Evolutionary conservation across 1,140 invertebrate species (phyloP).

Genomic region (Solenopsis invicta): DNA sequence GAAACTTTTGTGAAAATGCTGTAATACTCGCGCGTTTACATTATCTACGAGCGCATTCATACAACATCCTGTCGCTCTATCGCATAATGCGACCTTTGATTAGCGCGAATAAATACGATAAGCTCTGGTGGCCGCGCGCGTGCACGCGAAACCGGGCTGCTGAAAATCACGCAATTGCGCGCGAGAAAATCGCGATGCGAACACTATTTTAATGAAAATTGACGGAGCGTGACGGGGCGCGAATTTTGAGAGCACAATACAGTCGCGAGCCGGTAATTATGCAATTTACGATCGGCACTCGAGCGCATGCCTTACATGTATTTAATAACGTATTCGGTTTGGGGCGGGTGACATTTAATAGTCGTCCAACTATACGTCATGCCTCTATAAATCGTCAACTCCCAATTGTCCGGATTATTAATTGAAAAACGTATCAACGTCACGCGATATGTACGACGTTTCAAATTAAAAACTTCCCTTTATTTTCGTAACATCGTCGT

Average conservation of each 20-base stretch:
- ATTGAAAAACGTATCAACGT: slow-evolving; percentile 7
- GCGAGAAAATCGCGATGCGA: slow-evolving; percentile 23
- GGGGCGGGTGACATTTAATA: slow-evolving; percentile 1
- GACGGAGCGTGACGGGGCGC: slow-evolving; percentile 41
- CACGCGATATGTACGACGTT: not conserved
- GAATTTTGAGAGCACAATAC: slow-evolving; percentile 44
- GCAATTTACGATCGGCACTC: slow-evolving; percentile 56
- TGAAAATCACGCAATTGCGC: slow-evolving; percentile 46
- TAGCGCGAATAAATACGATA: slow-evolving; percentile 49
- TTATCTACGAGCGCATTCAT: not conserved
- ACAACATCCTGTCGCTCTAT: not conserved
- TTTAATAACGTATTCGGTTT: slow-evolving; percentile 64
- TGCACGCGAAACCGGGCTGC: not conserved
- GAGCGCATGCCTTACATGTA: slow-evolving; percentile 31
- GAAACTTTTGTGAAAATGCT: not conserved
- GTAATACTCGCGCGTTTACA: not conserved
- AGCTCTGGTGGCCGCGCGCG: not conserved
- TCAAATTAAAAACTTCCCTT: slow-evolving; percentile 26
- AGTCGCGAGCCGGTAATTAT: slow-evolving; percentile 34
- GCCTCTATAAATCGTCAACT: not conserved
- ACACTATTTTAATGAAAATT: slow-evolving; percentile 63
- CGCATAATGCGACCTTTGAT: slow-evolving; percentile 42
- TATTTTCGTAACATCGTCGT: not conserved
- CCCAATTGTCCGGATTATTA: not conserved
- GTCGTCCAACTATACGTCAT: not conserved